Percentiles rank a stretch among this genome's conserved stretches.
Conservation (phyloP, 2,113 vertebrate genomes). For the Marcusenius ussheri region DNA sequence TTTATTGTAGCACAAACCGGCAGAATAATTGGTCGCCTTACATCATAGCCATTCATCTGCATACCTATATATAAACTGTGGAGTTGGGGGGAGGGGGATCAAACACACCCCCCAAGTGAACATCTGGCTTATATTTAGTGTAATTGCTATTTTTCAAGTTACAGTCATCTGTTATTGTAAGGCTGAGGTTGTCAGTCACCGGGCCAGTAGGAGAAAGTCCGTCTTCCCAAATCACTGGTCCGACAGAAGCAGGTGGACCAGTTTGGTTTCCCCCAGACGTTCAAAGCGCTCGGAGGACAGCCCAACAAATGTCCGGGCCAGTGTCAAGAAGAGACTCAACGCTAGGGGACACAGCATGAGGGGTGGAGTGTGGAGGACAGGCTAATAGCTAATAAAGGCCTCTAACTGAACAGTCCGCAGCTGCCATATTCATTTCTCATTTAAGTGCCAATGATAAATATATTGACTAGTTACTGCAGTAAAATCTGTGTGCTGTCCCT, state of each 20-base stretch:
- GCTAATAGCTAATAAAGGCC: background rate
- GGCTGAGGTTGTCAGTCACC: conserved; percentile 80
- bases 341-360: background rate
- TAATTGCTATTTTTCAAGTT: conserved; percentile 83
- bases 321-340: background rate
- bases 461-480: background rate
- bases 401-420: background rate
- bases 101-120: conserved; percentile 66
- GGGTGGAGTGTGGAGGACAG: background rate
- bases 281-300: background rate
- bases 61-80: conserved; percentile 69
- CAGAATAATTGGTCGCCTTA: conserved; percentile 79
- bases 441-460: background rate
- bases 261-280: background rate
- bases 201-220: conserved; percentile 70
- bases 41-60: conserved; percentile 79
- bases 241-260: conserved; percentile 55
- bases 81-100: conserved; percentile 45
- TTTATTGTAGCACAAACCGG: conserved; percentile 80
- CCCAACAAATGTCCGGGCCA: background rate
- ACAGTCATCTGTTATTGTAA: conserved; percentile 88
- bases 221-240: conserved; percentile 59
- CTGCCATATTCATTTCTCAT: background rate
- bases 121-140: conserved; percentile 83
- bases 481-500: background rate